Evolutionary conservation across 2,113 vertebrate genomes (phyloP).

Genomic region (Acanthochromis polyacanthus): DNA sequence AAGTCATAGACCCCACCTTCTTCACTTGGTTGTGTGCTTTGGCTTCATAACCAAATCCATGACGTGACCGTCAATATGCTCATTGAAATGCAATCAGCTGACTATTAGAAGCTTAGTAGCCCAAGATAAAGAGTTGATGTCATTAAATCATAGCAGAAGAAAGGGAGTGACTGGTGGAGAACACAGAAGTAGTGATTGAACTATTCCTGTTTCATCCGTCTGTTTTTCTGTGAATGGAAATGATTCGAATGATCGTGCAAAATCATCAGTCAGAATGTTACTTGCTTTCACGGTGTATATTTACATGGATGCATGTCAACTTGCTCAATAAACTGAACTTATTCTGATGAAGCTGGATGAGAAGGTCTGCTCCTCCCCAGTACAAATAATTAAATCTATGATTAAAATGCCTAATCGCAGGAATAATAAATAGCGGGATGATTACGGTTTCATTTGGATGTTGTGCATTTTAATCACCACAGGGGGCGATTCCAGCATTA

Average conservation of each 20-base stretch:
- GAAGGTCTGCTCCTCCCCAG: slow-evolving; percentile 20
- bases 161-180: too few relatives aligned
- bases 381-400: slow-evolving; percentile 62
- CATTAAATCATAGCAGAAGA: too few relatives aligned
- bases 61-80: too few relatives aligned
- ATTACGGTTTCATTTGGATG: slow-evolving; percentile 60
- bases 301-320: background rate
- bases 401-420: slow-evolving; percentile 61
- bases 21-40: too few relatives aligned
- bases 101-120: too few relatives aligned
- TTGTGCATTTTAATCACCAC: slow-evolving; percentile 48
- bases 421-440: slow-evolving; percentile 64
- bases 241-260: background rate
- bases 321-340: background rate
- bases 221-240: too few relatives aligned
- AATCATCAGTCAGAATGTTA: background rate
- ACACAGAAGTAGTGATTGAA: too few relatives aligned
- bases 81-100: too few relatives aligned
- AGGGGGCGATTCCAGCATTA: slow-evolving; percentile 40
- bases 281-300: background rate
- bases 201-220: too few relatives aligned
- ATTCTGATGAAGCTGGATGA: slow-evolving; percentile 19
- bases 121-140: too few relatives aligned
- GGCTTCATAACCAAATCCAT: too few relatives aligned
- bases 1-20: too few relatives aligned